These are phyloP conservation scores for Nicator chloris DNA, from an alignment of 2,113 vertebrate species.

Conservation along the genomic window DNA sequence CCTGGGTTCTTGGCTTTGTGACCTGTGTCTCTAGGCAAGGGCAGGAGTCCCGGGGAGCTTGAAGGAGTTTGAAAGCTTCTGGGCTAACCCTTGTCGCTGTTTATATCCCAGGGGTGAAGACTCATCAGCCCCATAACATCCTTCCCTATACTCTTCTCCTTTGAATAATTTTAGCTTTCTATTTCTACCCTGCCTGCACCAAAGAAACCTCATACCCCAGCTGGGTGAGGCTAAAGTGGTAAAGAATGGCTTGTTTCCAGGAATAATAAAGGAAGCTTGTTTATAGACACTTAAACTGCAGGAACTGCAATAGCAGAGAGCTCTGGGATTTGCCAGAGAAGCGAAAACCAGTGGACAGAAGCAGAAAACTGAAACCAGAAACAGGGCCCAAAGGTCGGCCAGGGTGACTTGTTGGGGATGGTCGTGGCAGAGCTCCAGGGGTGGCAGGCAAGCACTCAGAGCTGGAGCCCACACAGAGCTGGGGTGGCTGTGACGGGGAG, in stretches of 20 bases:
- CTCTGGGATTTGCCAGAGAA: neutral
- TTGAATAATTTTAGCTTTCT: neutral
- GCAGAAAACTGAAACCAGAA: neutral
- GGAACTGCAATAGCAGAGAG: neutral
- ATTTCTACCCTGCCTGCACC: neutral
- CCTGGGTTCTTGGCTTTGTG: neutral
- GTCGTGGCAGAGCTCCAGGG: neutral
- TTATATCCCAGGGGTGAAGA: neutral
- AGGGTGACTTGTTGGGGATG: accelerated
- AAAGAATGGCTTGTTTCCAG: neutral
- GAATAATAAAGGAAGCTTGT: neutral
- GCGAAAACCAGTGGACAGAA: neutral
- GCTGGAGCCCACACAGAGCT: too few relatives aligned
- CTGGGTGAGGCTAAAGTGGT: neutral
- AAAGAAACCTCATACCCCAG: neutral
- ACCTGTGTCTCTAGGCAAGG: neutral
- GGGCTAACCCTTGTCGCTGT: neutral
- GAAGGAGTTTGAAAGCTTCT: neutral
- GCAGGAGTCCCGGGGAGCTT: neutral
- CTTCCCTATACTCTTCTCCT: neutral
- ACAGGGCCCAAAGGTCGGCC: accelerated
- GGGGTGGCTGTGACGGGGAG: too few relatives aligned
- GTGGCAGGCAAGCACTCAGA: accelerated
- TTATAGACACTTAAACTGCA: neutral
- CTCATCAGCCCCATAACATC: neutral